Percentiles rank a stretch among this genome's conserved stretches.
These are phyloP conservation scores for Phyllotreta cruciferae DNA, from an alignment of 2,888 invertebrate genomes.

Conservation along the genomic window DNA sequence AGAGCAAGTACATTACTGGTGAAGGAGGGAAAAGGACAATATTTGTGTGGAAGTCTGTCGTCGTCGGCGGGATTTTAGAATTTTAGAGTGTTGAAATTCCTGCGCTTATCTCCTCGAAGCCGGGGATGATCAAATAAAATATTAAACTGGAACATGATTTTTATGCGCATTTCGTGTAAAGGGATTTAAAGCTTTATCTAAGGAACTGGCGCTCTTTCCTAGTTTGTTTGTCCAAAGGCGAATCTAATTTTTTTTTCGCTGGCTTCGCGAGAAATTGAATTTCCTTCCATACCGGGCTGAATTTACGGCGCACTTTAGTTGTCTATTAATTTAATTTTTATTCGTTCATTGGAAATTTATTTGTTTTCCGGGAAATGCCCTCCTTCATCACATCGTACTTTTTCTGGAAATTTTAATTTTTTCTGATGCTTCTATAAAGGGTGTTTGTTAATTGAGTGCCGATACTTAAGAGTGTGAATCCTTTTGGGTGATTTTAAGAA, in stretches of 20 bases:
- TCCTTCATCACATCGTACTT: no score
- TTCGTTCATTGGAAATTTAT: not conserved
- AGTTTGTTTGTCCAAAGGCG: constrained; percentile 45
- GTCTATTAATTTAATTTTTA: no score
- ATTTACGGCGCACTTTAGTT: not conserved
- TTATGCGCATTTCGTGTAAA: constrained; percentile 59
- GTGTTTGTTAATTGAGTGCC: no score
- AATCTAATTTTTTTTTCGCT: constrained; percentile 31
- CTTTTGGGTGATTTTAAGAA: no score
- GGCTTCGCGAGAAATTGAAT: not conserved
- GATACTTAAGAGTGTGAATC: no score
- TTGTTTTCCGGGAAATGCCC: no score
- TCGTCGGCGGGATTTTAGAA: constrained; percentile 40
- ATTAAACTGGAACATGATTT: constrained; percentile 60
- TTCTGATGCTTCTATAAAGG: no score
- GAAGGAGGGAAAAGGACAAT: constrained; percentile 14
- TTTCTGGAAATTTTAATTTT: no score
- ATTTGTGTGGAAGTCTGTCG: constrained; percentile 22
- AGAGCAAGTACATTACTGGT: constrained; percentile 24
- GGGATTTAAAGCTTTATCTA: constrained; percentile 53
- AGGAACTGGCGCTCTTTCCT: constrained; percentile 28
- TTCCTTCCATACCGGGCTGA: not conserved
- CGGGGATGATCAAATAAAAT: constrained; percentile 60
- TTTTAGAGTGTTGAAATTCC: constrained; percentile 50
- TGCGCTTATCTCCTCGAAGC: constrained; percentile 55